Percentiles rank a stretch among this genome's conserved stretches.
Conservation (phyloP, 92 coral and sea anemone genomes). For the Desmophyllum pertusum region DNA sequence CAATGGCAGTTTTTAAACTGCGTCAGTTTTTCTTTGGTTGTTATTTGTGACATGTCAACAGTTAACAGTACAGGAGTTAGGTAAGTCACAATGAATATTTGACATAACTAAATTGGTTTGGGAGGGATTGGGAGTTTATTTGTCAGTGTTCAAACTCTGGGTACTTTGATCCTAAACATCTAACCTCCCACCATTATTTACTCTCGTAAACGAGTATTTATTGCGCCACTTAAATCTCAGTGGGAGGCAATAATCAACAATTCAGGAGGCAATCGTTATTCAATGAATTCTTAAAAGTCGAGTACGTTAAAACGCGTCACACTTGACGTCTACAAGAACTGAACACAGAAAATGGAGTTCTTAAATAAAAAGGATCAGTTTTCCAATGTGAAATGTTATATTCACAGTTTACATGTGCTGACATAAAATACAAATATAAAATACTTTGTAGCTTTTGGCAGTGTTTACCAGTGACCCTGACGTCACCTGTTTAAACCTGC, state of each 20-base stretch:
- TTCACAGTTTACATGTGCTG: not conserved
- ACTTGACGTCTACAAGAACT: not conserved
- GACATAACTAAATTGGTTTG: not conserved
- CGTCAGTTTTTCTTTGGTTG: not conserved
- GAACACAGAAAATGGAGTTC: not conserved
- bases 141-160: not conserved
- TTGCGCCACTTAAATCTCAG: not conserved
- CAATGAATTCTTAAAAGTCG: not conserved
- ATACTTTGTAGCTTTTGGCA: not conserved
- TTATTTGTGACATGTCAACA: not conserved
- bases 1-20: slow-evolving; percentile 9
- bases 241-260: not conserved
- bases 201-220: not conserved
- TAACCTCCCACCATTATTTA: not conserved
- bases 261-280: not conserved
- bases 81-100: not conserved
- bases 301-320: not conserved
- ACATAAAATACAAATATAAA: not conserved
- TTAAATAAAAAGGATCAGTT: not conserved
- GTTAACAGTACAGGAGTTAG: not conserved
- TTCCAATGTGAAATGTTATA: too few species aligned
- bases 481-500: not conserved
- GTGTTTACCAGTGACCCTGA: not conserved
- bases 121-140: not conserved
- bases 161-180: not conserved